Evolutionary conservation across 2,113 vertebrate species (phyloP).

Genomic region (Pionites leucogaster): DNA sequence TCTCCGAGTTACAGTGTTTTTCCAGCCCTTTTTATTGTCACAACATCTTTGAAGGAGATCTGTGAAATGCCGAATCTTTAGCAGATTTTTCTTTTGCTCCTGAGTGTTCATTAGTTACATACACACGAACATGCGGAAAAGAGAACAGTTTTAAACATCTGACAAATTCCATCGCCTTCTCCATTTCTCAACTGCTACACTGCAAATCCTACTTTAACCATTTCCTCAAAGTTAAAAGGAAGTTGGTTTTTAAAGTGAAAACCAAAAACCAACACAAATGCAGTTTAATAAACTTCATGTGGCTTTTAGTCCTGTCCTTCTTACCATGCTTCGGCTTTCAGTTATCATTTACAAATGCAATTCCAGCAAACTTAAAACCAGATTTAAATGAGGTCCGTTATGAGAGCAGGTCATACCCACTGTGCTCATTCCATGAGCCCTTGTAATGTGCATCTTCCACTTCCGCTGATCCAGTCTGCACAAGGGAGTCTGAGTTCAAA

Average conservation of each 20-base stretch:
- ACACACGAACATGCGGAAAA: neutral
- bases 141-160: slow-evolving; percentile 47
- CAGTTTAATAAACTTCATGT: neutral
- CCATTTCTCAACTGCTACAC: slow-evolving; percentile 23
- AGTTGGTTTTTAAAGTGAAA: slow-evolving; percentile 3
- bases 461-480: neutral
- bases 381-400: neutral
- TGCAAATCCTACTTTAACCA: slow-evolving; percentile 34
- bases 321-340: neutral
- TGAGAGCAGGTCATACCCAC: neutral
- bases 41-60: slow-evolving; percentile 23
- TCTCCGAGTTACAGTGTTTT: slow-evolving; percentile 31
- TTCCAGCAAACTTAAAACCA: neutral
- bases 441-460: neutral
- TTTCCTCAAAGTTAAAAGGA: slow-evolving; percentile 26
- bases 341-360: neutral
- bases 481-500: neutral
- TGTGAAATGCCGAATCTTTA: slow-evolving; percentile 39
- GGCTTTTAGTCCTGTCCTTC: neutral
- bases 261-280: neutral
- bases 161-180: slow-evolving; percentile 46
- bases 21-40: slow-evolving; percentile 38
- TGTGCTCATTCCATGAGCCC: neutral
- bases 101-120: slow-evolving; percentile 34
- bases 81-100: slow-evolving; percentile 30